phyloP scores from a whole-genome alignment of 2,888 invertebrate genomes.

The Oxycera nigricornis region DNA sequence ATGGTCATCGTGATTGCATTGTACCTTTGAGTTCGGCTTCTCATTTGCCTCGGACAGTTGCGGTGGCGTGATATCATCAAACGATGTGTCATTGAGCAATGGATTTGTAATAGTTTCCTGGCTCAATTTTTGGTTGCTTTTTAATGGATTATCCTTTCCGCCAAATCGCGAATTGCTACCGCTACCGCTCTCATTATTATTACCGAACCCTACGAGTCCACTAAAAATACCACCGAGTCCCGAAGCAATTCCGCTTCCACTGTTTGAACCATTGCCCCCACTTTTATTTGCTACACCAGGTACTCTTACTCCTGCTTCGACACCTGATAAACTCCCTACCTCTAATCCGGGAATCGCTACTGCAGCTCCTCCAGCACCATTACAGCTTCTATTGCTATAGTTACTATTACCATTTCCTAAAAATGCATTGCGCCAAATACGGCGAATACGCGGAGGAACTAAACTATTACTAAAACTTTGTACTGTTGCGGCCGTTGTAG shows the following conservation, averaged over 20 bases:
- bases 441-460: slow-evolving; percentile 52
- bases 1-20: slow-evolving; percentile 44
- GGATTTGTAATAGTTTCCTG: slow-evolving; percentile 37
- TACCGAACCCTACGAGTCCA: slow-evolving; percentile 11
- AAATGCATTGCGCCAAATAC: slow-evolving; percentile 52
- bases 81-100: slow-evolving; percentile 18
- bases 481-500: slow-evolving; percentile 43
- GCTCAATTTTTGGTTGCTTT: slow-evolving; percentile 38
- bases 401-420: slow-evolving; percentile 50
- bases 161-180: neutral
- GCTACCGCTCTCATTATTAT: neutral
- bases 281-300: neutral
- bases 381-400: slow-evolving; percentile 55
- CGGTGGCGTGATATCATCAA: slow-evolving; percentile 17
- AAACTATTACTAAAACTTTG: slow-evolving; percentile 52
- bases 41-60: slow-evolving; percentile 1
- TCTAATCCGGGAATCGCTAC: slow-evolving; percentile 40
- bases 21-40: slow-evolving; percentile 36
- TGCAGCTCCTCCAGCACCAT: slow-evolving; percentile 46
- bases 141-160: slow-evolving; percentile 30
- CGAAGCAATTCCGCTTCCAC: slow-evolving; percentile 4
- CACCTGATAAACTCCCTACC: slow-evolving; percentile 23
- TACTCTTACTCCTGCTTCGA: neutral
- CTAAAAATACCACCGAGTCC: slow-evolving; percentile 35
- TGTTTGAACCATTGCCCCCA: slow-evolving; percentile 15